Evolutionary conservation across 2,113 vertebrate species (phyloP).

Genomic region (Prunella himalayana): DNA sequence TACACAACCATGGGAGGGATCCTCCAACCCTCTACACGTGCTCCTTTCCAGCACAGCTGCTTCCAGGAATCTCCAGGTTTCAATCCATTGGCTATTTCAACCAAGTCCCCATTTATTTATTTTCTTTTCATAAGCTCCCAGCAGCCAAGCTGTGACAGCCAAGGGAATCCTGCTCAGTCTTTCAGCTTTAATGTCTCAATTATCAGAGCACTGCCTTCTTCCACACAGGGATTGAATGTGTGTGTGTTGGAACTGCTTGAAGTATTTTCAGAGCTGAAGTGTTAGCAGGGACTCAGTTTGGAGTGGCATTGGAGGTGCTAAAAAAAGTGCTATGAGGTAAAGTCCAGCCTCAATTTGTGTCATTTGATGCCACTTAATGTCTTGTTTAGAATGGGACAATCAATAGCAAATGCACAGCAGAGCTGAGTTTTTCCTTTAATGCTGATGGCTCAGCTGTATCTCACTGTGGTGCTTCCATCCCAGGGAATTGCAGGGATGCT

Average conservation of each 20-base stretch:
- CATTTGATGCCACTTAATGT: neutral
- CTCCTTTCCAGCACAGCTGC: neutral
- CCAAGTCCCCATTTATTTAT: neutral
- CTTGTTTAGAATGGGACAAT: neutral
- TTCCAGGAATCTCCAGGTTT: neutral
- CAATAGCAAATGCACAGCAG: neutral
- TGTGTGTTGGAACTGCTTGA: neutral
- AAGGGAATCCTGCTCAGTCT: neutral
- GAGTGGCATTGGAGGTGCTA: neutral
- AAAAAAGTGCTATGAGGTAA: neutral
- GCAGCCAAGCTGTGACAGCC: neutral
- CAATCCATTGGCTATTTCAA: neutral
- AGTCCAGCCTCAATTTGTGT: neutral
- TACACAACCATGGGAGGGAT: neutral
- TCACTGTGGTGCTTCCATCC: fast-evolving
- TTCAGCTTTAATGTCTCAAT: neutral
- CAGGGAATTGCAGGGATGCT: neutral
- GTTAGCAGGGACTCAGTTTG: neutral
- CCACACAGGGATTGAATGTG: fast-evolving
- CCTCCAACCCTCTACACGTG: neutral
- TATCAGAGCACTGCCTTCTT: neutral
- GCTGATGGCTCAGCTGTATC: neutral
- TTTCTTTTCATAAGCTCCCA: neutral
- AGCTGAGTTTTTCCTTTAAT: neutral
- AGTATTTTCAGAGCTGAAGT: neutral